phyloP scores from a whole-genome alignment of 2,888 invertebrate genomes.

The Digitonthophagus gazella region DNA sequence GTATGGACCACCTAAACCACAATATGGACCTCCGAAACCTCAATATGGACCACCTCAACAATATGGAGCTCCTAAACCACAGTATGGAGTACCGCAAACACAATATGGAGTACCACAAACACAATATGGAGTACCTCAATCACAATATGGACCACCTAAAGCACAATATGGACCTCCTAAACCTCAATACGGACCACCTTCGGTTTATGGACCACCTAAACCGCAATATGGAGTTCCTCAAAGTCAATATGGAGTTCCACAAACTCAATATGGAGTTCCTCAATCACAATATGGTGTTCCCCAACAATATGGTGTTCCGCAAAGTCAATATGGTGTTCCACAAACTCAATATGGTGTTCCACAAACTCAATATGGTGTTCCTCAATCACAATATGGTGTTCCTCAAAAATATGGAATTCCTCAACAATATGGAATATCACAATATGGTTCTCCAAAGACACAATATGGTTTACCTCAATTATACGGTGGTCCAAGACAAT shows the following conservation, averaged over 20 bases:
- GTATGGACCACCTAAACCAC: conserved; percentile 20
- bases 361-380: background rate
- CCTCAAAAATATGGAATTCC: conserved; percentile 26
- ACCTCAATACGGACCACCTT: conserved; percentile 28
- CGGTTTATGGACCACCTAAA: background rate
- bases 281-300: conserved; percentile 28
- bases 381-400: conserved; percentile 18
- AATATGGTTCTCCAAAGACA: conserved; percentile 27
- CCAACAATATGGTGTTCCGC: background rate
- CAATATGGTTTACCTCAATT: conserved; percentile 30
- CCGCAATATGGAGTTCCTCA: conserved; percentile 16
- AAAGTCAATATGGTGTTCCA: background rate
- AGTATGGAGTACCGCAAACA: conserved; percentile 16
- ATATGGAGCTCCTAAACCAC: background rate
- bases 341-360: background rate
- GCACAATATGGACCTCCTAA: conserved; percentile 5
- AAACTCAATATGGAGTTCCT: conserved; percentile 6
- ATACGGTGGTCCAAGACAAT: conserved; percentile 33
- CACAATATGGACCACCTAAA: conserved; percentile 27
- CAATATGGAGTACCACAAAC: conserved; percentile 27
- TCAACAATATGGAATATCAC: conserved; percentile 14
- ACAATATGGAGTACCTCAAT: conserved; percentile 1
- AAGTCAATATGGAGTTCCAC: conserved; percentile 27
- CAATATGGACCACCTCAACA: conserved; percentile 24
- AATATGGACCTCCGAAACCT: conserved; percentile 15